Percentiles rank a stretch among this genome's conserved stretches.
Evolutionary conservation across 2,797 vertebrate species (phyloP).

Genomic region (Siniperca scherzeri): DNA sequence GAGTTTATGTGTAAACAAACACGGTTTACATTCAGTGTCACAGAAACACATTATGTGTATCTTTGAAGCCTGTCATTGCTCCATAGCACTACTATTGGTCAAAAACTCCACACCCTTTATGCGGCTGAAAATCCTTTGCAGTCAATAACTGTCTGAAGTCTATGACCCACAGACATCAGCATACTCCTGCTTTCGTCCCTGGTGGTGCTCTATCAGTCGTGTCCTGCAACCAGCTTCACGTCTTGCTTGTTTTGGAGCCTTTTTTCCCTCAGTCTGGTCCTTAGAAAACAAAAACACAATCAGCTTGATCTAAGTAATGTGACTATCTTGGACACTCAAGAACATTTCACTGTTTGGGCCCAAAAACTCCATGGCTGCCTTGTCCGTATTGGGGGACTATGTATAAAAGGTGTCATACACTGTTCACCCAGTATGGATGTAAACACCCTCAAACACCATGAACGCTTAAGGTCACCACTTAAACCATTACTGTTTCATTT

Average conservation of each 20-base stretch:
- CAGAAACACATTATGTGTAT: not conserved
- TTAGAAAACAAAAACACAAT: not conserved
- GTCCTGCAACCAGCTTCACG: not conserved
- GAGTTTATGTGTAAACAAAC: not conserved
- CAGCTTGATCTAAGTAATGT: not conserved
- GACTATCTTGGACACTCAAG: too few species aligned
- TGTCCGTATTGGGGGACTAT: not conserved
- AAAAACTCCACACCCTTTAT: not conserved
- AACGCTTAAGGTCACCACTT: not conserved
- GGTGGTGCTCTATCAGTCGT: not conserved
- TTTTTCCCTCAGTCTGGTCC: not conserved
- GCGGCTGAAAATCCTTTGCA: not conserved
- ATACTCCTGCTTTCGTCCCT: not conserved
- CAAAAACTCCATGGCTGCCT: not conserved
- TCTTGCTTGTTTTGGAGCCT: not conserved
- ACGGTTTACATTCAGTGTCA: not conserved
- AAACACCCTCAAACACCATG: conserved; percentile 1
- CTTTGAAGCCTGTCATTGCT: not conserved
- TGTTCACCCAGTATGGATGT: not conserved
- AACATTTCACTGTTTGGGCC: not conserved
- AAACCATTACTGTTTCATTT: conserved; percentile 1
- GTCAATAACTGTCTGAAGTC: not conserved
- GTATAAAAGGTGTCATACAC: not conserved
- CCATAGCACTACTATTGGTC: not conserved
- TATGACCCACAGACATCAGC: not conserved